Conservation (phyloP, 2,888 invertebrate species). For the Pilophorus perplexus region DNA sequence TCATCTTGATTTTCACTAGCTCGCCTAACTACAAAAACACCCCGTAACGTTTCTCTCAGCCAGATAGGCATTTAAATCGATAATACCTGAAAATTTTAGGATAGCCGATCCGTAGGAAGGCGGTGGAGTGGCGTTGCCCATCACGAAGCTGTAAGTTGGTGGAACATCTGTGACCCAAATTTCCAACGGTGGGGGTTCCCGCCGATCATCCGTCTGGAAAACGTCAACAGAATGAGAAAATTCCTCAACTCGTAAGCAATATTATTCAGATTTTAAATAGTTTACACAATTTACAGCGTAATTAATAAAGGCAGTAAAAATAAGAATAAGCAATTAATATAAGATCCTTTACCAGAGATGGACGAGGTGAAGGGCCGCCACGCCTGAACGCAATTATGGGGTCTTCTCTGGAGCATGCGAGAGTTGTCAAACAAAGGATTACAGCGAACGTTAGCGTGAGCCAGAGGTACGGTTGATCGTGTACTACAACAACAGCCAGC, state of each 20-base stretch:
- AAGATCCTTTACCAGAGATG: constrained; percentile 7
- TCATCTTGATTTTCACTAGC: too few species aligned
- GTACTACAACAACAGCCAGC: constrained; percentile 33
- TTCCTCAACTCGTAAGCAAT: too few species aligned
- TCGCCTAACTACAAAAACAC: too few species aligned
- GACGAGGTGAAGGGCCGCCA: constrained; percentile 20
- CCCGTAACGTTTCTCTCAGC: too few species aligned
- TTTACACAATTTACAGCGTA: too few species aligned
- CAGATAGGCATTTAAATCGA: neutral
- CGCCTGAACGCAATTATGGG: constrained; percentile 34
- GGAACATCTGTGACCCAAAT: constrained; percentile 46
- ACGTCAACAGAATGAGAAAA: too few species aligned
- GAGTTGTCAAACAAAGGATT: constrained; percentile 39
- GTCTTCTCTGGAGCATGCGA: constrained; percentile 39
- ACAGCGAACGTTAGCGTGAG: constrained; percentile 41
- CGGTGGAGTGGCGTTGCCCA: constrained; percentile 42
- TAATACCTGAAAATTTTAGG: constrained; percentile 33
- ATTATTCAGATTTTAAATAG: too few species aligned
- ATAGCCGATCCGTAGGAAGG: constrained; percentile 45
- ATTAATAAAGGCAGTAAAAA: too few species aligned
- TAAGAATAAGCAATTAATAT: too few species aligned
- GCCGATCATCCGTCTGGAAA: constrained; percentile 4
- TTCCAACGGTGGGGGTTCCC: constrained; percentile 25
- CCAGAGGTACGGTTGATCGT: constrained; percentile 42
- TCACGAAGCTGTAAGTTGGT: constrained; percentile 42